Conservation (phyloP, 2,888 invertebrate species). For the Shargacucullia verbasci region DNA sequence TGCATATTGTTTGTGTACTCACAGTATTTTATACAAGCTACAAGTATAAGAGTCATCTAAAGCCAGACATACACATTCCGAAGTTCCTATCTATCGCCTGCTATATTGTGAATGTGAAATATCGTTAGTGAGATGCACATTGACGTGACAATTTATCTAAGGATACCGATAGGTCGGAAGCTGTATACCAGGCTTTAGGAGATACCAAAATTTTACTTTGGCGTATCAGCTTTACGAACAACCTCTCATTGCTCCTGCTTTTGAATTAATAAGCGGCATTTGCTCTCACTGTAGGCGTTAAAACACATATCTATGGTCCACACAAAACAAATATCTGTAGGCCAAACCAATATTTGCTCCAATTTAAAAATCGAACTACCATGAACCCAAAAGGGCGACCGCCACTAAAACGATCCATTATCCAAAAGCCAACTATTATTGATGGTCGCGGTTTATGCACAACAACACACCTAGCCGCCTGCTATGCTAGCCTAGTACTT, state of each 20-base stretch:
- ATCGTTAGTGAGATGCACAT: constrained; percentile 4
- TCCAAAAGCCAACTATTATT: constrained; percentile 40
- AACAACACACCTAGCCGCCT: constrained; percentile 13
- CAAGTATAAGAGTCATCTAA: background rate
- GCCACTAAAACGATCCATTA: constrained; percentile 37
- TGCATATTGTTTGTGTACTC: no score
- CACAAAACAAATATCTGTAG: constrained; percentile 39
- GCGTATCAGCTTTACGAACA: background rate
- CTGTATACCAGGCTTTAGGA: background rate
- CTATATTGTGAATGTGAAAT: constrained; percentile 22
- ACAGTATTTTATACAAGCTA: background rate
- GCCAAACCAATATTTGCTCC: constrained; percentile 37
- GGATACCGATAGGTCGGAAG: constrained; percentile 6
- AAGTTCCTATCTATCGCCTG: constrained; percentile 1
- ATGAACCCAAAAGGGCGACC: constrained; percentile 8
- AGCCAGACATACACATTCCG: background rate
- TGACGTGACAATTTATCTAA: constrained; percentile 9
- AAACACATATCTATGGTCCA: constrained; percentile 35
- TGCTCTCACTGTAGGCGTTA: constrained; percentile 27
- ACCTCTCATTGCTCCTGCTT: no score
- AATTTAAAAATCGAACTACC: constrained; percentile 25
- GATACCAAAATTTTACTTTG: background rate
- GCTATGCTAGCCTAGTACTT: constrained; percentile 20
- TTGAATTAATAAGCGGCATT: no score
- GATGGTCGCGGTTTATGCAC: constrained; percentile 39